Conservation (phyloP, 2,113 vertebrate species). For the Saguinus midas region DNA sequence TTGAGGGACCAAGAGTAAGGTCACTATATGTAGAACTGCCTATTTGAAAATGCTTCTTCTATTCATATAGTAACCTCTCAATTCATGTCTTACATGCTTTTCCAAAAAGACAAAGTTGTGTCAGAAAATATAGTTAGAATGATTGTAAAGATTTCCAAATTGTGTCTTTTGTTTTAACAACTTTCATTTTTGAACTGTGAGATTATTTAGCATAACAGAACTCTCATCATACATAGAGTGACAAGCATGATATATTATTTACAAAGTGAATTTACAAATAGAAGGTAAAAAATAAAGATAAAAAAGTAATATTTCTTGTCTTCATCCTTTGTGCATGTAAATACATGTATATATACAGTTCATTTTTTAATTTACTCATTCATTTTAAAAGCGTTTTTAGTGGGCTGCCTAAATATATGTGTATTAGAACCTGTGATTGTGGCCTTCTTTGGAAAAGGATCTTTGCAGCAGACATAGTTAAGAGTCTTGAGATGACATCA, state of each 20-base stretch:
- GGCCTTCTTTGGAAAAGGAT: background rate
- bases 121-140: background rate
- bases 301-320: background rate
- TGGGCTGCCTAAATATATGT: background rate
- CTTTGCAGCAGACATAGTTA: background rate
- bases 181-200: background rate
- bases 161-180: background rate
- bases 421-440: background rate
- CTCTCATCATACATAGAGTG: background rate
- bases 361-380: background rate
- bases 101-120: background rate
- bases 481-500: background rate
- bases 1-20: constrained; percentile 26
- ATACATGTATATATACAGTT: background rate
- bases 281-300: background rate
- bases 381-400: background rate
- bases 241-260: background rate
- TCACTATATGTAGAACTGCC: constrained; percentile 4
- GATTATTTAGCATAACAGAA: constrained; percentile 12
- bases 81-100: background rate
- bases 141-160: background rate
- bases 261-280: background rate
- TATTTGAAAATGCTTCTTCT: constrained; percentile 32
- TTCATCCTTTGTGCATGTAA: background rate
- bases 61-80: background rate